Base-by-base conservation (phyloP, 2,113 vertebrate genomes). In the Nesoenas mayeri region DNA sequence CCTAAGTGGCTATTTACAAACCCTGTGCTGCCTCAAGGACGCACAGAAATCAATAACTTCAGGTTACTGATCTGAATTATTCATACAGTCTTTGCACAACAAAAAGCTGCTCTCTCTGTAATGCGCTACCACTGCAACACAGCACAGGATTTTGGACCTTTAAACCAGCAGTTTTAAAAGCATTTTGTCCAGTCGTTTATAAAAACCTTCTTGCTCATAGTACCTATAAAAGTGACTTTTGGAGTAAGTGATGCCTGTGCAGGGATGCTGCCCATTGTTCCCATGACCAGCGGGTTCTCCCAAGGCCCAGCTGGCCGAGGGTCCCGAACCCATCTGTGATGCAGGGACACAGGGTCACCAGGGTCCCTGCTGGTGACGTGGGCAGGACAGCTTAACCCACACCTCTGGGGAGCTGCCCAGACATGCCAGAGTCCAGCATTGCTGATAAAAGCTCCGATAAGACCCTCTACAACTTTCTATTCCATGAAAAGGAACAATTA, bases 61-160 rank as follows among this genome's bases (percentile, higher is more conserved):
- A 71, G n/a, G 48, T 65, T 95, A 53, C 79, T 95, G 1, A 2
- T 71, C 72, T 91, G 65, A 93, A 96, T 95, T 93, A 96, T 96
- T 93, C 29, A 95, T 71, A 82, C 1, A 2, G 24, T 11, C 90
- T 44, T 18, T 36, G 42, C 75, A 74, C 56, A 91, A 78, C 24
- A 83, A 40, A 79, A 77, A 93, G 60, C 75, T 72, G 13, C 6
- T 26, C 16, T 5, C 32, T 54, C 53, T 75, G n/a, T 75, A 78
- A 64, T 34, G 75, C 12, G 19, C 29, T 47, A 22, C 5, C 79
- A 72, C 64, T 40, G 60, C 7, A 24, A 17, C 12, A 38, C n/a
- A n/a, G 34, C 1, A 47, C 12, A 6, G 4, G 8, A 34, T 42
- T 73, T 71, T 83, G 29, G 60, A 67, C 10, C 31, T 90, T 82